phyloP scores from a whole-genome alignment of 2,113 vertebrate species.

The Perognathus longimembris region DNA sequence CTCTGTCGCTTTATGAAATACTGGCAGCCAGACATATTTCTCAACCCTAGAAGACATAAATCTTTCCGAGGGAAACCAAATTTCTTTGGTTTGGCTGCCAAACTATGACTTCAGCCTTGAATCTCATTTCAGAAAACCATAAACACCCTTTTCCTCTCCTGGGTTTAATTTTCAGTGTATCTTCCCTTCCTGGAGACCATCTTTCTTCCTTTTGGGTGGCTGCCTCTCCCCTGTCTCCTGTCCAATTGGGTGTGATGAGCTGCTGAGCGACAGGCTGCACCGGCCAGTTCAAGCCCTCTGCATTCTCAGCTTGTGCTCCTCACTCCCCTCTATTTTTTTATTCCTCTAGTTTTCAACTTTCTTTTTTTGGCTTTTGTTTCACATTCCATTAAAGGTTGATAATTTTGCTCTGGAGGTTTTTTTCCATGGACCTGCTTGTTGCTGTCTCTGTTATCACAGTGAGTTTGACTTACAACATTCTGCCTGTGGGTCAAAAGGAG shows the following conservation, averaged over 20 bases:
- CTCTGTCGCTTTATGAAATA: slow-evolving; percentile 65
- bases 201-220: slow-evolving; percentile 47
- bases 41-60: slow-evolving; percentile 71
- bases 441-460: not conserved
- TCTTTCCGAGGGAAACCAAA: slow-evolving; percentile 74
- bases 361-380: slow-evolving; percentile 58
- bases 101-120: slow-evolving; percentile 74
- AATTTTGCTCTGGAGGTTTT: not conserved
- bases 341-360: slow-evolving; percentile 4
- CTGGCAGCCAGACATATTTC: slow-evolving; percentile 69
- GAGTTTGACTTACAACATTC: not conserved
- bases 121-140: slow-evolving; percentile 72
- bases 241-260: not conserved
- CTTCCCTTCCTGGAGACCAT: slow-evolving; percentile 53
- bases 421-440: not conserved
- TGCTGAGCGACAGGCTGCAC: not conserved
- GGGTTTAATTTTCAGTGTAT: slow-evolving; percentile 60
- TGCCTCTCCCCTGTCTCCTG: not conserved
- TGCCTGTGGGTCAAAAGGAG: not conserved
- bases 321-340: not conserved
- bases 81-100: slow-evolving; percentile 73
- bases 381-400: slow-evolving; percentile 48
- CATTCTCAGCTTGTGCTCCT: not conserved
- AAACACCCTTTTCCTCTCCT: slow-evolving; percentile 72
- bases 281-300: not conserved